A percentile compares a stretch with the other conserved stretches of the same genome.
Evolutionary conservation across 2,797 vertebrate genomes (phyloP).

Genomic region (Gila robusta): DNA sequence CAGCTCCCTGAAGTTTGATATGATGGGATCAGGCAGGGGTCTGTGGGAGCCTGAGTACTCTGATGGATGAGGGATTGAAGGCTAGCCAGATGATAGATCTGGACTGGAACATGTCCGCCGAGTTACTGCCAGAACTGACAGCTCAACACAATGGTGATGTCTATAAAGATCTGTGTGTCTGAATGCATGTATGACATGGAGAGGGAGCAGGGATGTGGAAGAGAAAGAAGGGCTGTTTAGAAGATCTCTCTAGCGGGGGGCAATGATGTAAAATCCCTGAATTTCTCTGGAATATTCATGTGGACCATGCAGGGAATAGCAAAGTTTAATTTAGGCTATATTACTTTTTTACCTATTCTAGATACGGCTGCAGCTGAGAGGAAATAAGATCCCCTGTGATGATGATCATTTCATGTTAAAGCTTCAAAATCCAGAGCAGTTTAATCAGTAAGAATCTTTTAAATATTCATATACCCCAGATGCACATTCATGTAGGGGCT

Average conservation of each 20-base stretch:
- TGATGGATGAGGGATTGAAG: slow-evolving; percentile 43
- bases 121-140: slow-evolving; percentile 42
- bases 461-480: slow-evolving; percentile 67
- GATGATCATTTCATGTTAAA: slow-evolving; percentile 56
- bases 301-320: not conserved
- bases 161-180: slow-evolving; percentile 43
- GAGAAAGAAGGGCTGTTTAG: slow-evolving; percentile 1
- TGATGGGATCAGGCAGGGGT: slow-evolving; percentile 49
- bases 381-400: slow-evolving; percentile 32
- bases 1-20: slow-evolving; percentile 42
- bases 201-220: not conserved
- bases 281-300: slow-evolving; percentile 6
- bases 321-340: slow-evolving; percentile 24
- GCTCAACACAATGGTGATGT: slow-evolving; percentile 39
- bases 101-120: slow-evolving; percentile 47
- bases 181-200: slow-evolving; percentile 25
- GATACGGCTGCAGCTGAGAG: slow-evolving; percentile 40
- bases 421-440: slow-evolving; percentile 63
- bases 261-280: not conserved
- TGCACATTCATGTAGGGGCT: slow-evolving; percentile 65
- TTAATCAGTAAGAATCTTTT: slow-evolving; percentile 62
- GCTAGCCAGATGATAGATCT: slow-evolving; percentile 43
- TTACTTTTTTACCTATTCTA: slow-evolving; percentile 36
- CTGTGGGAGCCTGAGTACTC: slow-evolving; percentile 17
- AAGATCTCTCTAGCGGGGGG: not conserved